These are phyloP conservation scores for Lycaena phlaeas DNA, from an alignment of 2,888 invertebrate species.

Conservation along the genomic window DNA sequence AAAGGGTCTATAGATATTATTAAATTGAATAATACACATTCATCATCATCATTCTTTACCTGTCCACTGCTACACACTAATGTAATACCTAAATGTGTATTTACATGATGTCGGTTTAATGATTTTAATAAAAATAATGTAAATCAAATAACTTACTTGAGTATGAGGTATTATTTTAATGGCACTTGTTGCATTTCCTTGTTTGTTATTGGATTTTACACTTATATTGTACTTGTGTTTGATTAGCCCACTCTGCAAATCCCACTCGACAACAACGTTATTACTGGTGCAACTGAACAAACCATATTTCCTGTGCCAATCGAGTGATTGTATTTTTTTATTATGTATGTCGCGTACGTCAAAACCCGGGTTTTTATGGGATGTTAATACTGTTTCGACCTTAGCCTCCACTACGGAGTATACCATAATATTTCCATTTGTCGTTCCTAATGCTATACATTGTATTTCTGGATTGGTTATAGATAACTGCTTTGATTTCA, in stretches of 20 bases:
- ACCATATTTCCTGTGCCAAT: slow-evolving; percentile 70
- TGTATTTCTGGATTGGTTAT: slow-evolving; percentile 42
- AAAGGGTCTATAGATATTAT: too few relatives aligned
- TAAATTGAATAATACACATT: too few relatives aligned
- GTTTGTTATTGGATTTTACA: slow-evolving; percentile 78
- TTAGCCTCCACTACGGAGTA: slow-evolving; percentile 80
- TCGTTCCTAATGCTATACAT: slow-evolving; percentile 81
- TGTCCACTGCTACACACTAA: too few relatives aligned
- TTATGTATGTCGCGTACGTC: too few relatives aligned
- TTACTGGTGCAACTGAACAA: slow-evolving; percentile 69
- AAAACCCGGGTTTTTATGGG: slow-evolving; percentile 49
- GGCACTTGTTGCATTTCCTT: slow-evolving; percentile 66
- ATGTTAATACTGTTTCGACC: slow-evolving; percentile 72
- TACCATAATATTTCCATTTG: slow-evolving; percentile 78
- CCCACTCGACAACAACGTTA: slow-evolving; percentile 73
- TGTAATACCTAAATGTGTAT: too few relatives aligned
- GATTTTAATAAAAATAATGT: too few relatives aligned
- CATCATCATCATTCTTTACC: too few relatives aligned
- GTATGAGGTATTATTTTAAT: slow-evolving; percentile 74
- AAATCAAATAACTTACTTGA: slow-evolving; percentile 41
- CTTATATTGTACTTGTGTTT: slow-evolving; percentile 63
- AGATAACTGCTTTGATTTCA: slow-evolving; percentile 34
- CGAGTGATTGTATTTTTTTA: slow-evolving; percentile 55
- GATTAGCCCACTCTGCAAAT: slow-evolving; percentile 55
- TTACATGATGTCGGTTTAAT: too few relatives aligned